Base-by-base conservation (phyloP, 2,888 invertebrate genomes). In the Antheraea yamamai region DNA sequence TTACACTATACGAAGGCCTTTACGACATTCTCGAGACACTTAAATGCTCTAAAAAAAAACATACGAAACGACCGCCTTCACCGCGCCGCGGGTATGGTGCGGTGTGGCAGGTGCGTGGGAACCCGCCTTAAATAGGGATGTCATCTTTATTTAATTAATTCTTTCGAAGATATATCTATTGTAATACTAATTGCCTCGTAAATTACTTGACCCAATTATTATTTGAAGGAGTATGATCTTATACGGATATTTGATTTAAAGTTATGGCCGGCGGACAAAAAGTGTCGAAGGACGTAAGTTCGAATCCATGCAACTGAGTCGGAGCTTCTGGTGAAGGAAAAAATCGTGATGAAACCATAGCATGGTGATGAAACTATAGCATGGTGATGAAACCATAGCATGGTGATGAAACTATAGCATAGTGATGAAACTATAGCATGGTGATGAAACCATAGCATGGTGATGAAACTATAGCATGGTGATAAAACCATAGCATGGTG, bases 1-100 rank as follows among this genome's bases (percentile, higher is more conserved):
- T 20, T 39, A n/a, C 12, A 18, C 10, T 61, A 30, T 26, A 10
- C 39, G 20, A 70, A 70, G 70, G 70, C 39, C 39, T 70, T 70
- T 39, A 20, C n/a, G n/a, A 39, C 18, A 35, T 70, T 39, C 70
- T 39, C 20, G 39, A 39, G n/a, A 70, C 39, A 70, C 70, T 70
- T 39, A 70, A 39, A 39, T 70, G 70, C 20, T 70, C 39, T 66
- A 70, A 39, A 70, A 39, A 70, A 47, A 70, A 70, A 35, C 68
- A 39, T 35, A 30, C 30, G 30, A 39, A 39, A n/a, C 14, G 23
- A 70, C 39, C 26, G 14, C 70, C 10, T 70, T 12, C 39, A 20
- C 39, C 70, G 39, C n/a, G n/a, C 39, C 39, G n/a, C 39, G 20
- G 10, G 4, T 30, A 35, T 35, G 30, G 68, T 7, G 35, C 18